Evolutionary conservation across 2,113 vertebrate genomes (phyloP), one percentile per base, ranked within the genome.

Genomic region (Nanorana parkeri): DNA sequence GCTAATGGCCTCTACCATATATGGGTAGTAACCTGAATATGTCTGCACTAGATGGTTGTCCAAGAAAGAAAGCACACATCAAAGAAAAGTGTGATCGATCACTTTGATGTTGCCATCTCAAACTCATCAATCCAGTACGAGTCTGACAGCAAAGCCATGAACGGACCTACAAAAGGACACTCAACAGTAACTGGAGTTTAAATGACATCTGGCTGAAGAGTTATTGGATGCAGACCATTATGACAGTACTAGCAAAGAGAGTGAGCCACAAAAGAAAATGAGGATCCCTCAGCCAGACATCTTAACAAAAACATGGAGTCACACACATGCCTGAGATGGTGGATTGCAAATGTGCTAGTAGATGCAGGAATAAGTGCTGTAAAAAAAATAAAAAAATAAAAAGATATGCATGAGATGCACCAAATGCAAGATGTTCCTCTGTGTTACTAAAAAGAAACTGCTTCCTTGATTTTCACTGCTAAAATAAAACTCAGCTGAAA

Each of bases 181-280:
- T 1, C 4, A 79, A 51, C 81, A 87, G 76, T 84, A 76, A 54
- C 69, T 85, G 61, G 77, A 87, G 60, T 84, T 85, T 28, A 83
- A 83, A 72, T 11, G 84, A 75, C 41, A 85, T 20, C 64, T 81
- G 56, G 77, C 83, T 21, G 55, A 86, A 77, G 84, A 88, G 79
- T 7, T 87, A 63, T 17, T 84, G 80, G 61, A 85, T 21, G 69
- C 51, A 56, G 24, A 36, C 23, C 24, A 71, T 76, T 63, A 83
- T 28, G 23, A 64, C 64, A 68, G 66, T 20, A 68, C 19, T 72
- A 65, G 84, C 8, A 11, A 55, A 55, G 52, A 55, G 52, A 11
- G 11, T 55, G 52, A 55, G 52, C 52, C 52, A 55, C 17, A 8
- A 55, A 55, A 8, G 8, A 55, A 55, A 55, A 55, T 55, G 52